Evolutionary conservation across 2,797 vertebrate genomes (phyloP), one percentile per base, ranked within the genome.

Genomic region (Cercopithecus mitis): DNA sequence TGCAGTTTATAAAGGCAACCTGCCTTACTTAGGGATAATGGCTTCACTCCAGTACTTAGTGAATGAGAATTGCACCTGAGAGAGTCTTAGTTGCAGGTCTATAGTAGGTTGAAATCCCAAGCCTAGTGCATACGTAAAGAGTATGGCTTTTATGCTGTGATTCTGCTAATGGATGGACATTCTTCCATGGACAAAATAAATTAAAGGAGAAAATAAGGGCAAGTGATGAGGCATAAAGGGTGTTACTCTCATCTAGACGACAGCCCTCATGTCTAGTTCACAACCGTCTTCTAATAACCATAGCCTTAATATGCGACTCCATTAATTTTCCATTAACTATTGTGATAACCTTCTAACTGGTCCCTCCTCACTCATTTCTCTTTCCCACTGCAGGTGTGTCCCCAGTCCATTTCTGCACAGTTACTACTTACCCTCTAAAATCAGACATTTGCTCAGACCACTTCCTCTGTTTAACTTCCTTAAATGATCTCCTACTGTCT

Each of bases 21-120:
- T 97, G 92, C 83, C 27, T 4, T 97, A 90, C 81, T 98, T 98
- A 95, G 92, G 39, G 58, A 93, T 96, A 95, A 85, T 67, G 27
- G n/a, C 95, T 94, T 92, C 73, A 58, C n/a, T 92, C 47, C 45
- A 83, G 7, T 2, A 50, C 76, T 92, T 64, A 43, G 79, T 64
- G 58, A 36, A 30, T 50, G n/a, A 93, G 27, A 95, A 58, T 10
- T 76, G 86, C 87, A 93, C 84, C 90, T 89, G 55, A 47, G n/a
- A 94, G 85, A 94, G 61, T 79, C 93, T 97, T 96, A 81, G 43
- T 85, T 98, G 94, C 15, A 90, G 50, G 95, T 96, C 92, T 93
- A 80, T 47, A 93, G 96, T 80, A 83, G 27, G 83, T 55, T 93
- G 70, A 95, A 97, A 70, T 90, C 52, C 52, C 80, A 55, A 92